phyloP scores from a whole-genome alignment of 2,113 vertebrate species.

The Scolopax mira region DNA sequence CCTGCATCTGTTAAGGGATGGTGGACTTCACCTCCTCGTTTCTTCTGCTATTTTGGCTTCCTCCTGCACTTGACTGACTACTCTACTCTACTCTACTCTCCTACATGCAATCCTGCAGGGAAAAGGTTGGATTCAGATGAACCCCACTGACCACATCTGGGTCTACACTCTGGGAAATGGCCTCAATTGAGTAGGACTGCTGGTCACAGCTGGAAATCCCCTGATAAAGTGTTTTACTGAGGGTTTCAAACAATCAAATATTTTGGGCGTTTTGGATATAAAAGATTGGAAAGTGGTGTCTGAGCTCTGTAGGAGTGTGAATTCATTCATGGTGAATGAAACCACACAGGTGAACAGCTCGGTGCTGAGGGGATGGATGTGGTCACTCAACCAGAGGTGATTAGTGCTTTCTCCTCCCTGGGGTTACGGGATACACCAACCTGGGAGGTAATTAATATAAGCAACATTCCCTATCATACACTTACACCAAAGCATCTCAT shows the following conservation, averaged over 20 bases:
- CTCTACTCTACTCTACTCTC: neutral
- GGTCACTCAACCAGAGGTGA: neutral
- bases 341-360: neutral
- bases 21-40: neutral
- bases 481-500: neutral
- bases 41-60: neutral
- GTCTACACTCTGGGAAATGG: neutral
- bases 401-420: neutral
- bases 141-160: neutral
- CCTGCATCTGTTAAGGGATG: neutral
- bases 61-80: neutral
- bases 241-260: neutral
- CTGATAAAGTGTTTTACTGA: neutral
- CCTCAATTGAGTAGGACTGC: neutral
- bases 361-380: neutral
- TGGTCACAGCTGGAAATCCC: neutral
- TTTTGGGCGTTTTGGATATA: neutral
- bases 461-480: neutral
- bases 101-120: neutral
- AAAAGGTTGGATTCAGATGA: neutral
- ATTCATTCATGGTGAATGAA: neutral
- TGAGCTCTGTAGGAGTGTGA: neutral
- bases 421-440: accelerated
- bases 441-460: neutral
- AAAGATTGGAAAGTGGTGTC: neutral